Base-by-base conservation (phyloP, 2,888 invertebrate genomes). In the Pecten maximus region DNA sequence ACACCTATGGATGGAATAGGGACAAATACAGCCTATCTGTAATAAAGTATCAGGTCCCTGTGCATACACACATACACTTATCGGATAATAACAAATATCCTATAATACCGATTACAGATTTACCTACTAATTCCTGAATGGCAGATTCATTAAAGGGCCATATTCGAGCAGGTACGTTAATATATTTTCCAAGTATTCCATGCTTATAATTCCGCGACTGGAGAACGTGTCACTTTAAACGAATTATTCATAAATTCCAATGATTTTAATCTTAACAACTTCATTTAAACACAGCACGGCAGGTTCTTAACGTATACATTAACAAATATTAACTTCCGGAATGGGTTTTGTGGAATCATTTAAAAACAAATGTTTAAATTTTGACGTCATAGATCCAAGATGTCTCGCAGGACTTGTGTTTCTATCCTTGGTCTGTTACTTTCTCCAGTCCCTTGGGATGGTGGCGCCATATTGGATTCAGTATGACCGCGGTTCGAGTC, bases 351-450 rank as follows among this genome's bases (percentile, higher is more conserved):
- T 35, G 74, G 74, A 35, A 74, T 74, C 74, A 28, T 35, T 35
- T 74, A 74, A 74, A 12, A 74, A 74, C 35, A 28, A 74, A 74
- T 74, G 74, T 74, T 74, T 16, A 28, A 28, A 23, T 74, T 74
- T 74, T 28, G 74, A 74, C 8, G 74, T 35, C 10, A 28, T 35
- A 8, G 74, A 28, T 8, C 12, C 8, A 10, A 74, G 28, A 35
- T 74, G 28, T 74, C 28, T 74, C 16, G 74, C 74, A 4, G 74
- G 28, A 10, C 1, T 6, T 74, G 74, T 74, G 10, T 35, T 74
- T 74, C 74, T 74, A 35, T 74, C 74, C 12, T 74, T 74, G 35
- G 15, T 74, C 74, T 74, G 74, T 74, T 74, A 74, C 35, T 74
- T 74, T 74, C 74, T 74, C 10, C 74, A 74, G 74, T 74, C 74